A percentile compares a stretch with the other conserved stretches of the same genome.
Conservation (phyloP, 53 echinoderm and acorn worm genomes). For the Temnopleurus reevesii region DNA sequence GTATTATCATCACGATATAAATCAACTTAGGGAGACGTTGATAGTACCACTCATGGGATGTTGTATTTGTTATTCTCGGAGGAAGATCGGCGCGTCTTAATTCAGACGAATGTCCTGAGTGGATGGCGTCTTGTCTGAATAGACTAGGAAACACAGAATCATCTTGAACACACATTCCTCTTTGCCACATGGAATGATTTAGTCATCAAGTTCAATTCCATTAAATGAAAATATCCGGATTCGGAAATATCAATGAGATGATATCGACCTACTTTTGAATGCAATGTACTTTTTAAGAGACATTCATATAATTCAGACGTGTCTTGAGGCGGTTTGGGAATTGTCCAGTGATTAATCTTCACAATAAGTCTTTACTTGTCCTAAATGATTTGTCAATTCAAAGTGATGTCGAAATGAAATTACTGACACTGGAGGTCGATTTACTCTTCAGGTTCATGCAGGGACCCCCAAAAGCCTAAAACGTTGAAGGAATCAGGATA, state of each 20-base stretch:
- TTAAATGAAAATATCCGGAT: not conserved
- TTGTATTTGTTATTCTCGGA: not conserved
- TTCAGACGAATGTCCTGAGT: not conserved
- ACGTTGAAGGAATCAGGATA: no score
- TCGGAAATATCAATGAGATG: not conserved
- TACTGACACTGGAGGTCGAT: no score
- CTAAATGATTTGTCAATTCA: no score
- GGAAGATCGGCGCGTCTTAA: not conserved
- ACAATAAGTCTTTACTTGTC: no score
- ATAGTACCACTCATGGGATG: not conserved
- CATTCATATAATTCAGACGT: not conserved
- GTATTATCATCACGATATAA: slow-evolving; percentile 14
- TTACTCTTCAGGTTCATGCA: no score
- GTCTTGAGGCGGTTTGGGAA: not conserved
- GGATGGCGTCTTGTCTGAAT: not conserved
- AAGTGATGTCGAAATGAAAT: no score
- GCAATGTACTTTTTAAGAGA: slow-evolving; percentile 2
- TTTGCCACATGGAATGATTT: slow-evolving; percentile 14
- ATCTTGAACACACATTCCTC: slow-evolving; percentile 6
- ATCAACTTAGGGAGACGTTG: not conserved
- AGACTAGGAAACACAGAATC: slow-evolving; percentile 22
- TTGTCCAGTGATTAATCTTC: no score
- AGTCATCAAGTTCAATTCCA: slow-evolving; percentile 31
- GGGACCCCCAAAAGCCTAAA: no score
- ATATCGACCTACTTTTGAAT: not conserved